These are phyloP conservation scores for Blastobasis lacticolella DNA, from an alignment of 2,888 invertebrate genomes.

Conservation along the genomic window DNA sequence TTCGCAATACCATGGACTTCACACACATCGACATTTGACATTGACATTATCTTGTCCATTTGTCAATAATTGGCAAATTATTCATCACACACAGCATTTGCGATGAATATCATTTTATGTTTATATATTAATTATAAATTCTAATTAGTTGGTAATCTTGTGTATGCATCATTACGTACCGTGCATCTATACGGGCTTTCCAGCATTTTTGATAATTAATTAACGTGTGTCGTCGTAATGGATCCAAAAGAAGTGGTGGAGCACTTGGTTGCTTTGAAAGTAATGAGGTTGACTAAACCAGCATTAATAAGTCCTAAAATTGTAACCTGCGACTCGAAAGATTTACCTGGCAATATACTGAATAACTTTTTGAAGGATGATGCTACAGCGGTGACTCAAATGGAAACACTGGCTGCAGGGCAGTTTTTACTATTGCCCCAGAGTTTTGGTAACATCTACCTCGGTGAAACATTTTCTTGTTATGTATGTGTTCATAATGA, in stretches of 20 bases:
- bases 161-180: no score
- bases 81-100: no score
- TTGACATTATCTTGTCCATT: no score
- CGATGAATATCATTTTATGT: no score
- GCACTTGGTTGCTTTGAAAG: slow-evolving; percentile 80
- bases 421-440: slow-evolving; percentile 95
- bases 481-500: slow-evolving; percentile 98
- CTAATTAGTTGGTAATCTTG: no score
- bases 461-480: slow-evolving; percentile 98
- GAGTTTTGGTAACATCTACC: slow-evolving; percentile 97
- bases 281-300: slow-evolving; percentile 96
- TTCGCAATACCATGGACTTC: no score
- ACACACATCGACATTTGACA: no score
- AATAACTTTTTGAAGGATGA: slow-evolving; percentile 87
- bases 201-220: no score
- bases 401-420: slow-evolving; percentile 88
- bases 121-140: no score
- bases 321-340: slow-evolving; percentile 88
- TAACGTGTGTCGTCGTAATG: slow-evolving; percentile 36
- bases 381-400: slow-evolving; percentile 85
- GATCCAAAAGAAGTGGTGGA: slow-evolving; percentile 76
- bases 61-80: no score
- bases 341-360: slow-evolving; percentile 87
- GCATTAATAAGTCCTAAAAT: slow-evolving; percentile 87
- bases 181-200: no score